Conservation (phyloP, 2,797 vertebrate genomes). For the Hozukius guyotensis region DNA sequence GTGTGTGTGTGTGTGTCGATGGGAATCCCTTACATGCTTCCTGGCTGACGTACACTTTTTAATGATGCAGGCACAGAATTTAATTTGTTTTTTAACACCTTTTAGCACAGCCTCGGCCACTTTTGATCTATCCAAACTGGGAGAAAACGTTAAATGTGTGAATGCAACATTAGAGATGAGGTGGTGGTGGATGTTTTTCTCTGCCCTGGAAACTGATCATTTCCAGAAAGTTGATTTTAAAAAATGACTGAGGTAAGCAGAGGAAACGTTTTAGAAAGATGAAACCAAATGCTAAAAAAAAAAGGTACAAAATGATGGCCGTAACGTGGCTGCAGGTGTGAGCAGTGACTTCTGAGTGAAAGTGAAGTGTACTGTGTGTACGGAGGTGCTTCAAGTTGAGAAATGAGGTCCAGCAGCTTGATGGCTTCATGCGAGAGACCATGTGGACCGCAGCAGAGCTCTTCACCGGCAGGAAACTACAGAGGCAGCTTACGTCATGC, state of each 20-base stretch:
- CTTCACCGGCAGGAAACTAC: not conserved
- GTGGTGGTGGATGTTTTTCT: too few relatives aligned
- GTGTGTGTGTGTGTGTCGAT: not conserved
- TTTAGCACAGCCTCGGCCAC: not conserved
- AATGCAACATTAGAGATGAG: too few relatives aligned
- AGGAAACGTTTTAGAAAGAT: not conserved
- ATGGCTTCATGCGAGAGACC: not conserved
- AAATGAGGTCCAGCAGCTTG: constrained; percentile 8
- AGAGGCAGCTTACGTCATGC: constrained; percentile 56
- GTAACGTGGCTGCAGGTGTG: not conserved
- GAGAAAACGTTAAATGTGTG: not conserved
- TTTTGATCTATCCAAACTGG: not conserved
- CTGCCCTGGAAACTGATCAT: too few relatives aligned
- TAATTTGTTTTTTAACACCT: not conserved
- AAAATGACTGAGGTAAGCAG: not conserved
- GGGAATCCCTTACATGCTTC: not conserved
- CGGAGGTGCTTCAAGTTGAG: not conserved
- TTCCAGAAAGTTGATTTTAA: not conserved
- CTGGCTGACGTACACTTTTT: not conserved
- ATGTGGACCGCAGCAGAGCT: not conserved
- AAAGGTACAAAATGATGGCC: not conserved
- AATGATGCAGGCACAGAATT: not conserved
- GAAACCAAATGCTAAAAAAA: not conserved
- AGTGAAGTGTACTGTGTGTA: not conserved
- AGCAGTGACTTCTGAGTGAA: not conserved